Percentiles rank a stretch among this genome's conserved stretches.
Evolutionary conservation across 1,140 invertebrate genomes (phyloP).

Genomic region (Apis florea): DNA sequence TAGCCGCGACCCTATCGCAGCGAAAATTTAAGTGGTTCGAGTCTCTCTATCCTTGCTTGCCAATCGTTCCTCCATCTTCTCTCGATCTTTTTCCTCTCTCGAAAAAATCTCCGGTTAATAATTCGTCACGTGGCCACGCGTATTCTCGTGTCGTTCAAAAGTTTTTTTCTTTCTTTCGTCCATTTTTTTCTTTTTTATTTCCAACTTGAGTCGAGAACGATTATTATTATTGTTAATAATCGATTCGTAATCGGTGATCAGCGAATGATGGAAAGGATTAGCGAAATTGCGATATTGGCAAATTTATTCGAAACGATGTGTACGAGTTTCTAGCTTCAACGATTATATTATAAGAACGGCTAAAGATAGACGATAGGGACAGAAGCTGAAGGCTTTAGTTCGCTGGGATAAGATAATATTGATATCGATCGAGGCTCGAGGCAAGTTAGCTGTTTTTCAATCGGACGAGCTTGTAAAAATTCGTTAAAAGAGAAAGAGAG

Average conservation of each 20-base stretch:
- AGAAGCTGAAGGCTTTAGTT: constrained; percentile 8
- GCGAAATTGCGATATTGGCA: no score
- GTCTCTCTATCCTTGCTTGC: neutral
- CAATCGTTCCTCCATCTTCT: neutral
- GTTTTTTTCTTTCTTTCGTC: no score
- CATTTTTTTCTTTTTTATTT: no score
- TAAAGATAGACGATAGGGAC: constrained; percentile 21
- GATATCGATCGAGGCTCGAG: constrained; percentile 8
- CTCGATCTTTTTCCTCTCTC: neutral
- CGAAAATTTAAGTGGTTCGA: constrained; percentile 35
- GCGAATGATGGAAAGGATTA: neutral
- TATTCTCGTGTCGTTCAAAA: neutral
- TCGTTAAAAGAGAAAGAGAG: no score
- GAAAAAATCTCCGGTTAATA: no score
- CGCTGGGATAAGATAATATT: constrained; percentile 10
- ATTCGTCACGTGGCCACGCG: no score
- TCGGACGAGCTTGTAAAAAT: neutral
- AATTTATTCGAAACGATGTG: neutral
- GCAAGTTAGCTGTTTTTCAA: neutral
- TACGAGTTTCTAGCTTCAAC: neutral
- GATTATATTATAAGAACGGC: no score
- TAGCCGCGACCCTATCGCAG: constrained; percentile 29
- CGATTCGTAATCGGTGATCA: neutral
- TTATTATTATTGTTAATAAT: no score
- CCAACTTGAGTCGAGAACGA: accelerated